A percentile compares a stretch with the other conserved stretches of the same genome.
Evolutionary conservation across 1,140 invertebrate species (phyloP).

Genomic region (Muscidifurax raptorellus): DNA sequence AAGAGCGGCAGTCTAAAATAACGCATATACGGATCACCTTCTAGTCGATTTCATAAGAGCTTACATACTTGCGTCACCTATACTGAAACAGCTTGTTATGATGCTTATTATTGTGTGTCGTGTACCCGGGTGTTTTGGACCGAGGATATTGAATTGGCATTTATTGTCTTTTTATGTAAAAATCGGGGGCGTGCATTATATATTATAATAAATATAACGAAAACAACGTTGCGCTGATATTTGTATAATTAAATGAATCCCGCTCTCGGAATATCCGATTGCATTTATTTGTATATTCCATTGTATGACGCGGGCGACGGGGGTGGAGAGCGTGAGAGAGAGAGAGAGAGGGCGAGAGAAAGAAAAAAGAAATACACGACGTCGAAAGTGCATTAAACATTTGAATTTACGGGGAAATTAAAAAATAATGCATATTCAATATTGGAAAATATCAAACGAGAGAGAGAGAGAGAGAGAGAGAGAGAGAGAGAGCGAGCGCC

Average conservation of each 20-base stretch:
- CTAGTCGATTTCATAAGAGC: slow-evolving; percentile 45
- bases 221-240: slow-evolving; percentile 8
- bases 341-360: no score
- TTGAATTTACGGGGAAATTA: slow-evolving; percentile 46
- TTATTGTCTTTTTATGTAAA: slow-evolving; percentile 33
- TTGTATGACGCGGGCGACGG: not conserved
- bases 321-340: no score
- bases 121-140: not conserved
- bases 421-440: slow-evolving; percentile 54
- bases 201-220: not conserved
- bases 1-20: slow-evolving; percentile 34
- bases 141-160: not conserved
- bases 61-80: not conserved
- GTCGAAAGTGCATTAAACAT: slow-evolving; percentile 47
- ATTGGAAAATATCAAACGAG: slow-evolving; percentile 47
- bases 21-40: slow-evolving; percentile 12
- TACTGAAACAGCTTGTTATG: no score
- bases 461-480: not conserved
- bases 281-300: slow-evolving; percentile 51
- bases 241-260: slow-evolving; percentile 41
- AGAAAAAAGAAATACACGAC: not conserved
- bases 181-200: not conserved
- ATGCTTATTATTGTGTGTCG: not conserved
- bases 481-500: no score
- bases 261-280: slow-evolving; percentile 27